Base-by-base conservation (phyloP, 2,113 vertebrate genomes). In the Climacteris rufus region DNA sequence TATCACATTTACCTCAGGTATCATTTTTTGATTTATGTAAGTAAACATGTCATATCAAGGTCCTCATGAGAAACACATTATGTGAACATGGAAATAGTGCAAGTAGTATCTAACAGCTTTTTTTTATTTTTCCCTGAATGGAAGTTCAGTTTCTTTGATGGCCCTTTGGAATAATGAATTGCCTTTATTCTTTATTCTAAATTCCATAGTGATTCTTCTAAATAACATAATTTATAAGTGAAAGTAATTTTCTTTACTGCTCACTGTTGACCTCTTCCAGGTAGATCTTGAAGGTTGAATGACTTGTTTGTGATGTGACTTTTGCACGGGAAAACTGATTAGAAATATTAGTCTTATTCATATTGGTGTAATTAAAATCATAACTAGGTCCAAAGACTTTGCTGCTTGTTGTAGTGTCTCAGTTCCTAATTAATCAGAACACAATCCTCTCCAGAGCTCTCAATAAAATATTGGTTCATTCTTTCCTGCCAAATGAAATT, bases 41-140 rank as follows among this genome's bases (percentile, higher is more conserved):
- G 20, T 80, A 59, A 82, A 60, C 39, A 28, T 60, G 19, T 25
- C 37, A 76, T 59, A 53, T 89, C 50, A 74, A 94, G 39, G 22
- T 47, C 69, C 87, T 74, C 4, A 85, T 89, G 57, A 90, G 82
- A 97, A 96, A 96, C 50, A 37, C 83, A 69, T 47, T 74, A 65
- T 50, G 33, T 82, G 70, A 61, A 44, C 30, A 75, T 42, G 15
- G 27, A 88, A 95, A 90, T 59, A 94, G 60, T 83, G 49, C n/a
- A 90, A 87, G 64, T 33, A 61, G 4, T 49, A 56, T 45, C 16
- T 53, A 59, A 52, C 8, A 7, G 6, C 1, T 33, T 61, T 24
- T 24, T 31, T 31, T 57, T 19, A 15, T 11, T 39, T n/a, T 33
- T 30, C 0, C 15, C 7, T 13, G 5, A 16, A 56, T 53, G 24